Base-by-base conservation (phyloP, 2,113 vertebrate genomes). In the Gallinago paraguaiae region DNA sequence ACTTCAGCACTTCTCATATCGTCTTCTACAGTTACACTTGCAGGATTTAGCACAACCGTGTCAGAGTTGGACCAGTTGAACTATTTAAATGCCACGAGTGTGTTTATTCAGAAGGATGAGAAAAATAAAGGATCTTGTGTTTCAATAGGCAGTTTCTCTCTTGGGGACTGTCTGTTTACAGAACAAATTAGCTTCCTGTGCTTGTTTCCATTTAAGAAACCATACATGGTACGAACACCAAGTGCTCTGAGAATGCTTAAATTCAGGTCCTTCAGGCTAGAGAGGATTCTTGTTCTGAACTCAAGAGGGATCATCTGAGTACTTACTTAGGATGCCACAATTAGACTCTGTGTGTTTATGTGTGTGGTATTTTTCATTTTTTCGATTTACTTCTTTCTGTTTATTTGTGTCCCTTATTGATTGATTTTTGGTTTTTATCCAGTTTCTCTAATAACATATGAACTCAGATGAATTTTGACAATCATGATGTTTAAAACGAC, bases 141-240 rank as follows among this genome's bases (percentile, higher is more conserved):
- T 95, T 96, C 86, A 63, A 27, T 19, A 72, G 74, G 43, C 69
- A 74, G 25, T 54, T 86, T 77, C 56, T 78, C 88, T 88, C 89
- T 25, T 81, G 80, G 20, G 72, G 28, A 23, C 51, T 75, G 59
- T 8, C 41, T 88, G 79, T 86, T 93, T 83, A 77, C 76, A 81
- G 83, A 91, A 75, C 80, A 81, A 91, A 93, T 92, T 70, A 86
- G 25, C 77, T 91, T 75, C 57, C 82, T 64, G 24, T 51, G 48
- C 39, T 78, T 82, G 56, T 95, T 96, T 91, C 56, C 13, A 28
- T 86, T 86, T 93, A 84, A 68, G 77, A 88, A 93, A 74, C 57
- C 57, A 19, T 72, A 69, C 10, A 1, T 35, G 86, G 57, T 77
- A 57, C 2, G 11, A 31, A n/a, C 9, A n/a, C 68, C 24, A 48